Percentiles rank a stretch among this genome's conserved stretches.
phyloP scores from a whole-genome alignment of 1,140 invertebrate genomes.

The Babylonia areolata region DNA sequence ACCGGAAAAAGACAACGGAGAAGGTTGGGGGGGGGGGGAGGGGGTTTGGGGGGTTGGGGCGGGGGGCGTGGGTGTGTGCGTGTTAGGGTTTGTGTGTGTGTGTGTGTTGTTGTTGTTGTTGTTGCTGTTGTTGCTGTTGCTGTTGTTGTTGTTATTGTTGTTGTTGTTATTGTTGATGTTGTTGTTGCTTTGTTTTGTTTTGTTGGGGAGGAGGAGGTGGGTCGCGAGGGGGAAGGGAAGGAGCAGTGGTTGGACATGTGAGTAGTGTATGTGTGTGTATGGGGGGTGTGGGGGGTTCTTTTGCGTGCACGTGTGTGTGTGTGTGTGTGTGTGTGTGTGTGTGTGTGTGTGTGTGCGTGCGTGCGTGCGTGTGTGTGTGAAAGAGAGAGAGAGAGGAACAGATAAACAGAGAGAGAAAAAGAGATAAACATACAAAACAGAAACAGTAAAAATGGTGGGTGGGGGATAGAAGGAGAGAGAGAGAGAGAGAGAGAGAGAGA shows the following conservation, averaged over 20 bases:
- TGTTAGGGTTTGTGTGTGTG: too few relatives aligned
- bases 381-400: constrained; percentile 17
- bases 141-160: too few relatives aligned
- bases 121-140: too few relatives aligned
- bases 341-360: background rate
- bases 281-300: background rate
- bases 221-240: background rate
- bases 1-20: too few relatives aligned
- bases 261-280: background rate
- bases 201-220: constrained; percentile 15
- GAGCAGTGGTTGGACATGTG: too few relatives aligned
- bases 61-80: too few relatives aligned
- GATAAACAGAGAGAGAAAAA: constrained; percentile 4
- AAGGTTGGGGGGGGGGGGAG: too few relatives aligned
- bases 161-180: too few relatives aligned
- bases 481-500: background rate
- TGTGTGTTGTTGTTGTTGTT: too few relatives aligned
- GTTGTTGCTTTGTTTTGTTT: too few relatives aligned
- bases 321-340: constrained; percentile 6
- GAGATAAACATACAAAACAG: constrained; percentile 11
- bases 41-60: too few relatives aligned
- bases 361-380: background rate
- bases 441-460: background rate
- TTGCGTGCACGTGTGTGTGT: background rate
- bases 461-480: background rate